phyloP scores from a whole-genome alignment of 2,113 vertebrate genomes.

The Catagonus wagneri region DNA sequence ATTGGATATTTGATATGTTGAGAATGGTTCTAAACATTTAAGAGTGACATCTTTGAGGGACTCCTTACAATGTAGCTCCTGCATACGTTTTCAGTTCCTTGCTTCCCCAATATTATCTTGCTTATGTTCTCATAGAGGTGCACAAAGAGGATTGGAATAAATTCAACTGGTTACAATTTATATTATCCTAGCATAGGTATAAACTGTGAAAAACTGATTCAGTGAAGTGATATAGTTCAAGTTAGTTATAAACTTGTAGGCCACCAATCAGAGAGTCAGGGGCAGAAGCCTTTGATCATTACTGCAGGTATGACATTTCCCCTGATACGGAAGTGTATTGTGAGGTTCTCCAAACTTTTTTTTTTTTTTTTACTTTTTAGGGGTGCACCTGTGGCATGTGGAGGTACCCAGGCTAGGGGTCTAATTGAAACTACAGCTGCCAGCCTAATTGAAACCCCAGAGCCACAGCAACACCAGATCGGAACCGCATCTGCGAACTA shows the following conservation, averaged over 20 bases:
- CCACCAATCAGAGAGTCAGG: neutral
- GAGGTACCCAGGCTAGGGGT: too few species aligned
- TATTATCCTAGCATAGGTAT: neutral
- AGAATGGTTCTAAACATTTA: neutral
- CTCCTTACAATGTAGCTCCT: neutral
- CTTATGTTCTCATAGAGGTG: neutral
- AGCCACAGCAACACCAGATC: too few species aligned
- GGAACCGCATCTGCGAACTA: too few species aligned
- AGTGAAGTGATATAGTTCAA: neutral
- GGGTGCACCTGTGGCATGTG: too few species aligned
- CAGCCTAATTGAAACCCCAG: too few species aligned
- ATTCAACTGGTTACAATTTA: neutral
- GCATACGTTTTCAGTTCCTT: neutral
- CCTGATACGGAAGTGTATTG: neutral
- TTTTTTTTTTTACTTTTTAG: too few species aligned
- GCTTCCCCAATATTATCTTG: neutral
- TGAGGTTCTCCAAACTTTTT: neutral
- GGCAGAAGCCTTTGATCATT: neutral
- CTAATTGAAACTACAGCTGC: too few species aligned
- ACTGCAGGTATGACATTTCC: neutral
- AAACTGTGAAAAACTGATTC: neutral
- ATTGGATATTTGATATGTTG: neutral
- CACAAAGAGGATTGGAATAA: neutral
- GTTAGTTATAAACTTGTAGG: neutral
- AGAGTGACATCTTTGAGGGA: neutral